phyloP scores from a whole-genome alignment of 2,113 vertebrate species.

The Ellobius talpinus region DNA sequence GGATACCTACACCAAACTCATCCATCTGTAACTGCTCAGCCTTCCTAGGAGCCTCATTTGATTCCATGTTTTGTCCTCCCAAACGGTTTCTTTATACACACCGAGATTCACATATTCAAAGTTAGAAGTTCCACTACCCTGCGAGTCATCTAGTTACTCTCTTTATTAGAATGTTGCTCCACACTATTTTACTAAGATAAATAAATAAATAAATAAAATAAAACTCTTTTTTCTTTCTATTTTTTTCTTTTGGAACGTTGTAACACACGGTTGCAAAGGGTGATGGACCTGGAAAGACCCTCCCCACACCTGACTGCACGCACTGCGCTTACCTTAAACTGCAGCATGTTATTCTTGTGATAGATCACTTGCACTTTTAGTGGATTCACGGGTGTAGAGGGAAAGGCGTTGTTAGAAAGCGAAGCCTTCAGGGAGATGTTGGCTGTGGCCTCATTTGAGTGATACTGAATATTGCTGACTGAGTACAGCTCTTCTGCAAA shows the following conservation, averaged over 20 bases:
- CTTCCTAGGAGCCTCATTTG: not conserved
- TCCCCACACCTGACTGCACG: accelerated
- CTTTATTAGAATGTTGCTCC: not conserved
- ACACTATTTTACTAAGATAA: accelerated
- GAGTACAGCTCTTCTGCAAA: constrained; percentile 87
- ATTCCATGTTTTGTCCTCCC: not conserved
- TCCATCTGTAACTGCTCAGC: accelerated
- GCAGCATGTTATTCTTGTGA: constrained; percentile 89
- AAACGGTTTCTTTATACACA: not conserved
- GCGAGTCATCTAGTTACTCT: not conserved
- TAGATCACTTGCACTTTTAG: constrained; percentile 88
- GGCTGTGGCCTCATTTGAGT: constrained; percentile 74
- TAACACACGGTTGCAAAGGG: not conserved
- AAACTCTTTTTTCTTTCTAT: not conserved
- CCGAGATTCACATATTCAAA: not conserved
- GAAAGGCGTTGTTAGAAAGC: constrained; percentile 61
- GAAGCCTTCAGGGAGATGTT: constrained; percentile 84
- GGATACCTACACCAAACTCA: not conserved
- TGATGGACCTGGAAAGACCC: accelerated
- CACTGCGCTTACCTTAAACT: constrained; percentile 89
- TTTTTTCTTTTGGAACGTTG: not conserved
- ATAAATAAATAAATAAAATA: not conserved
- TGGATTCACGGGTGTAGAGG: constrained; percentile 85
- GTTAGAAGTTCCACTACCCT: not conserved
- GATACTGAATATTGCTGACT: not conserved